A percentile compares a stretch with the other conserved stretches of the same genome.
Evolutionary conservation across 2,888 invertebrate species (phyloP).

Genomic region (Tortrix viridana): DNA sequence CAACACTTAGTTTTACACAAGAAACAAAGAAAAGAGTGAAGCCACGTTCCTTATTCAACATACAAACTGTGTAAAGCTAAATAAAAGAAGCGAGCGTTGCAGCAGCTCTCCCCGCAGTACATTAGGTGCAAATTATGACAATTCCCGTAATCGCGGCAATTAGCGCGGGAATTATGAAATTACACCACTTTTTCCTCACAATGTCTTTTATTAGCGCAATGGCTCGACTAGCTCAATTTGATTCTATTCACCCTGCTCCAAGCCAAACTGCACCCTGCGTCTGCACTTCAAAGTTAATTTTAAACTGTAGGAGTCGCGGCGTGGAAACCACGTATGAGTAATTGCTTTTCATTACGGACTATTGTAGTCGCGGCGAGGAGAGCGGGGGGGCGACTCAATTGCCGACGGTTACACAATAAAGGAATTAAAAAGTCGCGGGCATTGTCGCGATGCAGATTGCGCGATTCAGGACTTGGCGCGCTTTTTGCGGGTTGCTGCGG

Average conservation of each 20-base stretch:
- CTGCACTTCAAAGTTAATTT: slow-evolving; percentile 47
- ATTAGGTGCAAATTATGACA: slow-evolving; percentile 19
- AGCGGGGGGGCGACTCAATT: slow-evolving; percentile 55
- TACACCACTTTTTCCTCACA: slow-evolving; percentile 76
- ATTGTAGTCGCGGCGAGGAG: slow-evolving; percentile 64
- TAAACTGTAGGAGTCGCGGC: slow-evolving; percentile 45
- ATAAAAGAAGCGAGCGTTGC: no score
- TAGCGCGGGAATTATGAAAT: slow-evolving; percentile 71
- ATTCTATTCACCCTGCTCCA: slow-evolving; percentile 68
- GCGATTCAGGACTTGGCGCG: slow-evolving; percentile 11
- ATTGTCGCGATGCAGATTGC: slow-evolving; percentile 34
- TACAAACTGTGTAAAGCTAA: no score
- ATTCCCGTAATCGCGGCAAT: slow-evolving; percentile 35
- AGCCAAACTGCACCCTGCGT: slow-evolving; percentile 46
- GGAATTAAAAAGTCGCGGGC: slow-evolving; percentile 66
- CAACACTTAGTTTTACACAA: no score
- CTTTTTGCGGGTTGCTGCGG: slow-evolving; percentile 6
- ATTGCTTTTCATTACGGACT: slow-evolving; percentile 81
- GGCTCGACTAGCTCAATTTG: slow-evolving; percentile 73
- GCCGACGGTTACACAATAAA: slow-evolving; percentile 80
- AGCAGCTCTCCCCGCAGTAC: slow-evolving; percentile 5
- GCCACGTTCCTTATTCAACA: no score
- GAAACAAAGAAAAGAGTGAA: no score
- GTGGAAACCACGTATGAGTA: slow-evolving; percentile 81
- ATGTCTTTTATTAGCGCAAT: slow-evolving; percentile 79